These are phyloP conservation scores for Leptarthrus brevirostris DNA, from an alignment of 2,888 invertebrate genomes.

Conservation along the genomic window DNA sequence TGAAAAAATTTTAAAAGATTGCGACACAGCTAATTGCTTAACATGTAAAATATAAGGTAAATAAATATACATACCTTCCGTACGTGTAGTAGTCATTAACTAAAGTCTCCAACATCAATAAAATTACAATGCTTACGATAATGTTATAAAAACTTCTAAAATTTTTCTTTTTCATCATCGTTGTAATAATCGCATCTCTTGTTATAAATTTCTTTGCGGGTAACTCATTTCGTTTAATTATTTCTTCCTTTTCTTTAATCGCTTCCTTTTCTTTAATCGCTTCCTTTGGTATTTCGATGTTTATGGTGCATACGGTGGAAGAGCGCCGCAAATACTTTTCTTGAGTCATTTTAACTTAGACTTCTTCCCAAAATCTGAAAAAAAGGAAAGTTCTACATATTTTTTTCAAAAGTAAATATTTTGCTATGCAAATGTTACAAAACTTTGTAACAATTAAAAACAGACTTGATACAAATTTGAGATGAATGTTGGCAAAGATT, in stretches of 20 bases:
- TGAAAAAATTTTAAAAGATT: no score
- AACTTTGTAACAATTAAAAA: no score
- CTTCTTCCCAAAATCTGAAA: neutral
- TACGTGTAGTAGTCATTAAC: constrained; percentile 43
- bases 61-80: constrained; percentile 36
- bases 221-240: neutral
- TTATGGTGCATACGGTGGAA: neutral
- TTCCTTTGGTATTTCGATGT: neutral
- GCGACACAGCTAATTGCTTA: no score
- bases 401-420: no score
- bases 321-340: neutral
- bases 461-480: no score
- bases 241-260: neutral
- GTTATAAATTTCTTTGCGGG: neutral
- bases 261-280: neutral
- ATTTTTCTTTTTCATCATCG: neutral
- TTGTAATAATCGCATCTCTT: neutral
- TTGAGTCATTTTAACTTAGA: neutral
- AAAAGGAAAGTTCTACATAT: no score
- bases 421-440: no score
- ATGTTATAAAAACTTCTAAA: constrained; percentile 19
- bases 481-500: no score
- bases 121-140: constrained; percentile 19
- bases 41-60: no score
- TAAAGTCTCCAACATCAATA: constrained; percentile 41